These are phyloP conservation scores for Ramphastos sulfuratus DNA, from an alignment of 2,113 vertebrate species.

Conservation along the genomic window DNA sequence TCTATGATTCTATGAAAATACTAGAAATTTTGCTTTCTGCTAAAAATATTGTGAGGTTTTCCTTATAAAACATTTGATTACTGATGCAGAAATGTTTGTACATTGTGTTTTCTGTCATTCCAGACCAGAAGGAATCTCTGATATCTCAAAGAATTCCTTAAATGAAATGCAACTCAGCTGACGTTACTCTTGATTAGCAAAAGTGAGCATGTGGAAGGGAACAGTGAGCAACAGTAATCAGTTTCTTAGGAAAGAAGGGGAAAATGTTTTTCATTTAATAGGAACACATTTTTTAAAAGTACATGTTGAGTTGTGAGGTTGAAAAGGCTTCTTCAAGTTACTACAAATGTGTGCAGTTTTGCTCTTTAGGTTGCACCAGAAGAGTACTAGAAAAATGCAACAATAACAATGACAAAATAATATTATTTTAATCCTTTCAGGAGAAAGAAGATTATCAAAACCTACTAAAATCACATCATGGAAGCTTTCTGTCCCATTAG, in stretches of 20 bases:
- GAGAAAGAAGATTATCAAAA: background rate
- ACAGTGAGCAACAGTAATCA: background rate
- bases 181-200: background rate
- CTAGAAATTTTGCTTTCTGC: background rate
- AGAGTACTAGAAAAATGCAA: background rate
- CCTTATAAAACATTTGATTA: background rate
- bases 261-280: background rate
- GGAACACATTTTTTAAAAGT: background rate
- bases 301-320: background rate
- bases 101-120: background rate
- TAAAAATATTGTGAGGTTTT: background rate
- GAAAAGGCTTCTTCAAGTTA: background rate
- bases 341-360: background rate
- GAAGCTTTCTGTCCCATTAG: background rate
- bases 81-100: background rate
- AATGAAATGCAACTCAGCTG: background rate
- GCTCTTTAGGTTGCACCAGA: background rate
- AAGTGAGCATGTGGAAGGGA: background rate
- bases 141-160: background rate
- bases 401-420: background rate
- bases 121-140: background rate
- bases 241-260: background rate
- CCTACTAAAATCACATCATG: background rate
- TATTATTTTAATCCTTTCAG: background rate
- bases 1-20: background rate